phyloP scores from a whole-genome alignment of 1,140 invertebrate genomes.

The Cyphomyrmex costatus region DNA sequence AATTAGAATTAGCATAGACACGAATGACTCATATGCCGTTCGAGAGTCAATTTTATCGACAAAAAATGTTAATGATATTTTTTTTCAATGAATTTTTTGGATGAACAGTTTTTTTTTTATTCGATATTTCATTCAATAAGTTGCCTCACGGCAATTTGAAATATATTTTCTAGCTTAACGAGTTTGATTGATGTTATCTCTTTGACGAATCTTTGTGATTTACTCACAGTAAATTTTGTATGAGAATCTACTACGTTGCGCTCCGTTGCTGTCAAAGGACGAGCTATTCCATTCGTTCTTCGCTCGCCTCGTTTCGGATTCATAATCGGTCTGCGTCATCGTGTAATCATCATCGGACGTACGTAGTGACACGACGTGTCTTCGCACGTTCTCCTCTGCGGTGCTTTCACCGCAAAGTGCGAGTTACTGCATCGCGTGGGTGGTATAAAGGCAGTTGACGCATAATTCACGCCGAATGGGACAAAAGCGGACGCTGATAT shows the following conservation, averaged over 20 bases:
- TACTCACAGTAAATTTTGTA: not conserved
- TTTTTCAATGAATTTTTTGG: not conserved
- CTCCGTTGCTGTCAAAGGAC: slow-evolving; percentile 2
- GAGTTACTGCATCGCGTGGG: slow-evolving; percentile 56
- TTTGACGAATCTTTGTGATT: not conserved
- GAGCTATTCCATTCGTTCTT: not conserved
- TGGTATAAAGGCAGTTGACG: slow-evolving; percentile 39
- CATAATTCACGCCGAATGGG: slow-evolving; percentile 23
- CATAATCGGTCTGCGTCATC: slow-evolving; percentile 44
- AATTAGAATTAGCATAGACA: no score
- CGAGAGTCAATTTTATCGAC: no score
- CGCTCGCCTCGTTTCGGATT: slow-evolving; percentile 30
- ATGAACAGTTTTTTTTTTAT: not conserved
- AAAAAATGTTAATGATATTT: not conserved
- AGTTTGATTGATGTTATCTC: not conserved
- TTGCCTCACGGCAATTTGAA: not conserved
- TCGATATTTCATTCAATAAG: not conserved
- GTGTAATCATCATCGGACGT: slow-evolving; percentile 45
- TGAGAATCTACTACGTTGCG: not conserved
- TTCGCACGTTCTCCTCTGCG: slow-evolving; percentile 50
- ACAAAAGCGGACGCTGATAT: slow-evolving; percentile 50
- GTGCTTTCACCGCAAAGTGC: slow-evolving; percentile 55
- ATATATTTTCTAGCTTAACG: not conserved
- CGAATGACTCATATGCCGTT: no score
- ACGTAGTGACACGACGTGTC: slow-evolving; percentile 44